Evolutionary conservation across 1,140 invertebrate genomes (phyloP).

Genomic region (Megalonaias nervosa): DNA sequence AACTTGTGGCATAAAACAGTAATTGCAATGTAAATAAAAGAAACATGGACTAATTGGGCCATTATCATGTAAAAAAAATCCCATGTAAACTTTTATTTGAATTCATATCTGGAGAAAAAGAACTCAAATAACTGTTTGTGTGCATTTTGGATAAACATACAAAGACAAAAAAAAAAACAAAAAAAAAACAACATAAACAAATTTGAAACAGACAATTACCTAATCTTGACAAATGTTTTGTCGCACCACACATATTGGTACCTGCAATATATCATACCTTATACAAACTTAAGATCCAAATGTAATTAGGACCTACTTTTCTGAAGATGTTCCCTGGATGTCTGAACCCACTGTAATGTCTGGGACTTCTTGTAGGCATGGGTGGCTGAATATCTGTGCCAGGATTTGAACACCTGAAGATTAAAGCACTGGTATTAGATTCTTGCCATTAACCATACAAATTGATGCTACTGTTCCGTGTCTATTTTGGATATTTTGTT

Average conservation of each 20-base stretch:
- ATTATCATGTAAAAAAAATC: too few relatives aligned
- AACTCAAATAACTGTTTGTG: too few relatives aligned
- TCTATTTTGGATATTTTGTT: neutral
- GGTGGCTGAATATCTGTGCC: constrained; percentile 58
- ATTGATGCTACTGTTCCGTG: neutral
- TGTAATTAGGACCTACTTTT: constrained; percentile 37
- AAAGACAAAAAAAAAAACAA: too few relatives aligned
- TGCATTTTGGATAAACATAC: too few relatives aligned
- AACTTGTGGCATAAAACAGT: too few relatives aligned
- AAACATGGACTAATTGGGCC: too few relatives aligned
- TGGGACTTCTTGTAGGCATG: constrained; percentile 63
- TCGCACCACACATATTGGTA: neutral
- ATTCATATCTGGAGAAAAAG: too few relatives aligned
- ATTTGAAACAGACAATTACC: neutral
- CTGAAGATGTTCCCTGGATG: constrained; percentile 41
- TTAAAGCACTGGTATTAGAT: neutral
- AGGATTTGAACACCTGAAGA: constrained; percentile 47
- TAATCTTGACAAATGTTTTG: neutral
- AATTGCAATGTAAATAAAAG: too few relatives aligned
- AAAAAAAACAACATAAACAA: too few relatives aligned
- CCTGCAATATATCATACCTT: neutral
- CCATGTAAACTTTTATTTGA: too few relatives aligned
- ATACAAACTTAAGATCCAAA: neutral
- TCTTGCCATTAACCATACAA: neutral
- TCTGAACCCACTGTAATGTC: constrained; percentile 46